Base-by-base conservation (phyloP, 37 sponge, comb jelly and placozoan genomes). In the Theonella swinhoei region DNA sequence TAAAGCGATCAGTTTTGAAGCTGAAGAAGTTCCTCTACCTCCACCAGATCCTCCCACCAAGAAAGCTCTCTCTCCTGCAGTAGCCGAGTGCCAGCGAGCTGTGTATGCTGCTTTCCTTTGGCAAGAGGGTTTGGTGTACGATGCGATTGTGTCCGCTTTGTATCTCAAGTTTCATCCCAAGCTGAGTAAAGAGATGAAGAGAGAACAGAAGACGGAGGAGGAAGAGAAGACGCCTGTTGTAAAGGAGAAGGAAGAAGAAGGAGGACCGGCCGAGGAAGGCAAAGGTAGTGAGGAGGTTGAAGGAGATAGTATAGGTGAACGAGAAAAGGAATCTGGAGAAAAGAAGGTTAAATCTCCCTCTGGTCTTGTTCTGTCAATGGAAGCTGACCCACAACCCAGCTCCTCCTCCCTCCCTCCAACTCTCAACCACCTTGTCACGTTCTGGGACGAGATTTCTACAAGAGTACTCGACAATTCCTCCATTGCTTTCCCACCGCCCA, bases 91-190 rank as follows among this genome's bases (percentile, higher is more conserved):
- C 74, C 91, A 93, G 75, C 64, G 97, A 58, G 92, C 97, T 39
- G 81, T 94, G n/a, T 94, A 84, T 72, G 90, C 95, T 75, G 99
- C 99, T 22, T 98, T 92, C 66, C 76, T 98, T 34, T 98, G 99
- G 99, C 99, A 98, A 64, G 95, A 96, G 43, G 92, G 92, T 0
- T 63, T 96, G 26, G 94, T 95, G 0, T 76, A 91, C 32, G 99
- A 98, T 83, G 99, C 99, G 26, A 90, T 92, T 74, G 96, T 89
- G 29, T 91, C 96, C 59, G 88, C 99, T 1, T 82, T 91, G 17
- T 92, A 88, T 87, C 90, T 98, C 84, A 98, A 96, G 69, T 94
- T 95, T 42, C 79, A 95, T 58, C 90, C 96, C 1, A 81, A 82
- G 26, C n/a, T 92, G 77, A 87, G 62, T 7, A 87, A 88, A 47